These are phyloP conservation scores for Eilema griseolum DNA, from an alignment of 2,888 invertebrate species.

Conservation along the genomic window DNA sequence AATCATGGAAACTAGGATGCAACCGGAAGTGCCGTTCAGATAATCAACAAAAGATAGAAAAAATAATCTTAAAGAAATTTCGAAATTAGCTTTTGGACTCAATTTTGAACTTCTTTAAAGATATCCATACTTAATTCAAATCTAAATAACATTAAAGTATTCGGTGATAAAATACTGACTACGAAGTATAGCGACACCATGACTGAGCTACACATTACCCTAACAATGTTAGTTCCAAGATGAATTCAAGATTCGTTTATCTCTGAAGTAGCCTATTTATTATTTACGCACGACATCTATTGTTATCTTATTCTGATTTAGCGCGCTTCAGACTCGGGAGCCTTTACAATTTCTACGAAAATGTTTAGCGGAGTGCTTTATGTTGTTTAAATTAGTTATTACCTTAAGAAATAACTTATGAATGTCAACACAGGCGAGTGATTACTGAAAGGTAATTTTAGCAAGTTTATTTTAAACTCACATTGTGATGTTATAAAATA, in stretches of 20 bases:
- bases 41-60: too few species aligned
- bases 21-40: too few species aligned
- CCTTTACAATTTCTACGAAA: constrained; percentile 2
- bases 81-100: too few species aligned
- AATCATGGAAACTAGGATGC: too few species aligned
- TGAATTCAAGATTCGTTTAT: constrained; percentile 30
- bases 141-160: not conserved
- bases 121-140: too few species aligned
- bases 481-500: not conserved
- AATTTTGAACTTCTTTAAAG: too few species aligned
- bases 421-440: not conserved
- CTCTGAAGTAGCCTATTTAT: constrained; percentile 34
- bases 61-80: too few species aligned
- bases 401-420: not conserved
- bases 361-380: constrained; percentile 1
- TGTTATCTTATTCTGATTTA: constrained; percentile 32
- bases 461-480: not conserved
- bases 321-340: not conserved
- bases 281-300: constrained; percentile 34
- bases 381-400: not conserved
- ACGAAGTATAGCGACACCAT: constrained; percentile 14
- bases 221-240: constrained; percentile 25
- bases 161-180: not conserved
- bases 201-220: constrained; percentile 24
- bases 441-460: not conserved